phyloP scores from a whole-genome alignment of 1,140 invertebrate genomes.

The Drosophila neocordata region DNA sequence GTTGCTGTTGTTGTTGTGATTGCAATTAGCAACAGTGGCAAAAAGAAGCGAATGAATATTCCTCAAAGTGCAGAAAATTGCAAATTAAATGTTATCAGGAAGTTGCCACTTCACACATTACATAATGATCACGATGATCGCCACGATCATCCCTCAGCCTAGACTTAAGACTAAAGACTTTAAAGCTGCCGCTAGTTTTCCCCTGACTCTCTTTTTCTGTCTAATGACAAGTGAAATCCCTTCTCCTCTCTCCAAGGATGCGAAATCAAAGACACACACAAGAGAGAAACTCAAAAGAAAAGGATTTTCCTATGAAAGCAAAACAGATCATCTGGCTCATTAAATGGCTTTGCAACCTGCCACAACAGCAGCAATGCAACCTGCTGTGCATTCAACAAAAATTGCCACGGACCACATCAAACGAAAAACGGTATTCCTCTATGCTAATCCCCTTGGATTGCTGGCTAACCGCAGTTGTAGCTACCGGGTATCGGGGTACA shows the following conservation, averaged over 20 bases:
- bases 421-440: conserved; percentile 28
- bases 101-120: conserved; percentile 54
- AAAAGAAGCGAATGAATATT: conserved; percentile 5
- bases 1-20: conserved; percentile 36
- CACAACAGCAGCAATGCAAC: conserved; percentile 43
- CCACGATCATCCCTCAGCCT: conserved; percentile 10
- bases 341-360: conserved; percentile 66
- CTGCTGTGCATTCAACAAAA: conserved; percentile 57
- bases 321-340: conserved; percentile 73
- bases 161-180: conserved; percentile 14
- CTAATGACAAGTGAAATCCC: conserved; percentile 52
- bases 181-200: conserved; percentile 3
- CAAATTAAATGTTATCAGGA: conserved; percentile 77
- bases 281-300: background rate
- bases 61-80: conserved; percentile 51
- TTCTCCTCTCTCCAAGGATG: conserved; percentile 2
- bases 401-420: conserved; percentile 52
- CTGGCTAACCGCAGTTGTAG: conserved; percentile 53
- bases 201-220: conserved; percentile 4
- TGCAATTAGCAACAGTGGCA: conserved; percentile 58
- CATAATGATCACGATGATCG: conserved; percentile 62
- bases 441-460: conserved; percentile 44
- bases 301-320: conserved; percentile 60
- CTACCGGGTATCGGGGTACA: conserved; percentile 26
- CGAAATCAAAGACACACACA: background rate